Evolutionary conservation across 2,113 vertebrate genomes (phyloP).

Genomic region (Atractosteus spatula): DNA sequence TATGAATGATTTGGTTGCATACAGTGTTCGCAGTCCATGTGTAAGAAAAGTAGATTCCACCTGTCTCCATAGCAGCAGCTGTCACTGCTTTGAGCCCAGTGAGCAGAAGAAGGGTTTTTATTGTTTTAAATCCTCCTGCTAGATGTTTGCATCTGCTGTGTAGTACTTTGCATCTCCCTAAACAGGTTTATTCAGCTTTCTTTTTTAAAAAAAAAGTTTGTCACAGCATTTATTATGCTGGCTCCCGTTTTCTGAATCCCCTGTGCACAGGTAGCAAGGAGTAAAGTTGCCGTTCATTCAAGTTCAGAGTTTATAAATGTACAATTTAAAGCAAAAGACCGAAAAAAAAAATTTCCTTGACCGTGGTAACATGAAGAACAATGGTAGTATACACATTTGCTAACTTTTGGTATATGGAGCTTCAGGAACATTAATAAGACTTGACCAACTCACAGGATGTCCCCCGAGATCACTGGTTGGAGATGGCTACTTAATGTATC

Average conservation of each 20-base stretch:
- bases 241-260: neutral
- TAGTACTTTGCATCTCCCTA: conserved; percentile 1
- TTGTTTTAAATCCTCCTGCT: neutral
- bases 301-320: neutral
- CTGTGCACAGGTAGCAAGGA: conserved; percentile 11
- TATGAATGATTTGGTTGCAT: too few relatives aligned
- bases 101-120: too few relatives aligned
- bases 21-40: neutral
- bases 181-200: conserved; percentile 3
- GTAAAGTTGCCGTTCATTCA: conserved; percentile 18
- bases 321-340: conserved; percentile 10
- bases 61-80: neutral
- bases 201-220: neutral
- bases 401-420: conserved; percentile 22
- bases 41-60: neutral
- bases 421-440: conserved; percentile 32
- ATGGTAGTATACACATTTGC: conserved; percentile 22
- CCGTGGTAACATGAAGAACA: conserved; percentile 30
- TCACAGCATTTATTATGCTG: conserved; percentile 15
- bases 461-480: too few relatives aligned
- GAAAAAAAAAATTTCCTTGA: conserved; percentile 25
- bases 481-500: too few relatives aligned
- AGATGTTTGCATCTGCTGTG: conserved; percentile 6
- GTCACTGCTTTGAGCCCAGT: too few relatives aligned
- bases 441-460: conserved; percentile 23